Evolutionary conservation across 2,113 vertebrate genomes (phyloP).

Genomic region (Bubo blakistoni): DNA sequence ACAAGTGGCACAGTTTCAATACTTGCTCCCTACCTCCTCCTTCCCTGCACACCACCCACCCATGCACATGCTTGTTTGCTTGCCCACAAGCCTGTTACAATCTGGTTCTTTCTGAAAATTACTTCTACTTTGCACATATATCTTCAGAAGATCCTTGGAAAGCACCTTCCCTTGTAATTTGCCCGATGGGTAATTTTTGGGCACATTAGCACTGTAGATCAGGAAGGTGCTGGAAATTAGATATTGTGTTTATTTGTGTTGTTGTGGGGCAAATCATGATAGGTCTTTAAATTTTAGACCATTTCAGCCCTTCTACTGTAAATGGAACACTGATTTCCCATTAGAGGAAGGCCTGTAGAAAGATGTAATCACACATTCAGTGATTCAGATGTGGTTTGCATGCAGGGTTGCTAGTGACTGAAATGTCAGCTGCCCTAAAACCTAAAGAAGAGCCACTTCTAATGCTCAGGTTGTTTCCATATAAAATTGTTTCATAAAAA

Average conservation of each 20-base stretch:
- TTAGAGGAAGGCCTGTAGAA: conserved; percentile 3
- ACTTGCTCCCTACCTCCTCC: not conserved
- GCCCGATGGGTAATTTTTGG: not conserved
- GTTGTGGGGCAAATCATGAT: not conserved
- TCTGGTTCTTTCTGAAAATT: not conserved
- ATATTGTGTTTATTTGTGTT: not conserved
- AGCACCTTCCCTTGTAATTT: not conserved
- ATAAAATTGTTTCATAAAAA: not conserved
- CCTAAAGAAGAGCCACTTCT: not conserved
- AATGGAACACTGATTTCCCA: not conserved
- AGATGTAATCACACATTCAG: not conserved
- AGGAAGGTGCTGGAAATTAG: not conserved
- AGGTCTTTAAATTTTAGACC: not conserved
- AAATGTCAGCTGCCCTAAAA: not conserved
- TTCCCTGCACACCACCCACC: not conserved
- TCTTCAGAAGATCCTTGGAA: not conserved
- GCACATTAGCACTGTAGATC: not conserved
- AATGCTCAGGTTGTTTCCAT: not conserved
- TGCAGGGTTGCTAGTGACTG: not conserved
- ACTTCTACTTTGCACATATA: not conserved
- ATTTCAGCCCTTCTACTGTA: not conserved
- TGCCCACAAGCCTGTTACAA: not conserved
- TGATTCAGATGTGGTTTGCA: not conserved
- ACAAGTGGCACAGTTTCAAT: not conserved
- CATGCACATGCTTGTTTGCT: not conserved